Evolutionary conservation across 2,797 vertebrate genomes (phyloP), one percentile per base, ranked within the genome.

Genomic region (Microcaecilia unicolor): DNA sequence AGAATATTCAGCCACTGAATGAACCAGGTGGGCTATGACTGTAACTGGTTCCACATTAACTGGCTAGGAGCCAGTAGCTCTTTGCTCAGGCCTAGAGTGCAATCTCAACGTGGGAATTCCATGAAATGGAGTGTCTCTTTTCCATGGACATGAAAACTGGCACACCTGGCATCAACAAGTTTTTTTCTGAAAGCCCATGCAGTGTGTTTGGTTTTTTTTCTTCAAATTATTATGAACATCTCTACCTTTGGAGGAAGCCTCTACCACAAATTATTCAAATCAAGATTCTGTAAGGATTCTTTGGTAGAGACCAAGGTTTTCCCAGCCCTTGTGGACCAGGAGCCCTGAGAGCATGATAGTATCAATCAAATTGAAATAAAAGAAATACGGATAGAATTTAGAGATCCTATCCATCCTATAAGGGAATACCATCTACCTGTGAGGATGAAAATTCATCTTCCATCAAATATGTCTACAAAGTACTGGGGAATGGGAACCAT

Each of bases 151-250:
- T 28, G 57, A 33, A 29, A 51, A 31, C 34, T 51, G 37, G 31
- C 13, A 42, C 36, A 55, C 48, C 58, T 4, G 41, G 54, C 64
- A 70, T 16, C 70, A 73, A 55, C 67, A 68, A 64, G 54, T 27
- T 9, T 34, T 36, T 14, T 7, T 37, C 16, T 25, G 34, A 32
- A 33, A 17, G 21, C 14, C 29, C 28, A 15, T 15, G 25, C 36
- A n/a, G n/a, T n/a, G n/a, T n/a, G n/a, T n/a, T n/a, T n/a, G n/a
- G n/a, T n/a, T n/a, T n/a, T n/a, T n/a, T n/a, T n/a, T n/a, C n/a
- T n/a, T 15, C 26, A 12, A 19, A 3, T 31, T 38, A 28, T 32
- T 26, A 34, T 16, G 0, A 0, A 19, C 28, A 1, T 28, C 27
- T 15, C 25, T 1, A 3, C 5, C 15, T 40, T 24, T 35, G 9